Evolutionary conservation across 2,113 vertebrate genomes (phyloP), one percentile per base, ranked within the genome.

Genomic region (Tapirus terrestris): DNA sequence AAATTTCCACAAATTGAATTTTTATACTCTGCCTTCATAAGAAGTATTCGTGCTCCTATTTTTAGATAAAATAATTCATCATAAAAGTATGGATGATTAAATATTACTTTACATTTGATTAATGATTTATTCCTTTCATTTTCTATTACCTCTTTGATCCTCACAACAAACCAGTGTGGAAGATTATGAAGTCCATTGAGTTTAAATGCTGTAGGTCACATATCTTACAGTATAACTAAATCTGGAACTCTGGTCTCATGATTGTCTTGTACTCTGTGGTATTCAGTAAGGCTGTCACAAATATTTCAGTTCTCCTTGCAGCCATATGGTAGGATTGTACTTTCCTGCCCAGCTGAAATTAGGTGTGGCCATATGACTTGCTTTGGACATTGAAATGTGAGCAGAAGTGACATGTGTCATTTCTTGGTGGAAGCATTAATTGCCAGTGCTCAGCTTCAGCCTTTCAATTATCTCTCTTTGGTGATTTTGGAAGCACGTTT

Each of bases 41-140:
- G 70, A 72, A 70, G 5, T 8, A 72, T 25, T 21, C n/a, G 36
- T 80, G 56, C 2, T 23, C 51, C 11, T 92, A 76, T 51, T 90
- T 97, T 96, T 94, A 93, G 12, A 68, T 94, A 65, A 82, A 96
- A 39, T 6, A 94, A 65, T 39, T 88, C 12, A 84, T 94, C 31
- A 80, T 73, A 51, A 89, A 96, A 31, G 12, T 83, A 76, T 93
- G 18, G 14, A 73, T 67, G 81, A 90, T 91, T 91, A 76, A 84
- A 83, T 7, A 63, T 76, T 70, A 61, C 1, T 29, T 75, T 92
- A 65, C 60, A 88, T 51, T 91, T 94, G 17, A 80, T 85, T 84
- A 72, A 88, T 76, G 3, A 8, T 65, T 45, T 81, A 67, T 93
- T 56, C 29, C 77, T 95, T 95, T 83, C 23, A n/a, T 91, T 76